These are phyloP conservation scores for Helobdella robusta DNA, from an alignment of 2,888 invertebrate genomes.

Conservation along the genomic window DNA sequence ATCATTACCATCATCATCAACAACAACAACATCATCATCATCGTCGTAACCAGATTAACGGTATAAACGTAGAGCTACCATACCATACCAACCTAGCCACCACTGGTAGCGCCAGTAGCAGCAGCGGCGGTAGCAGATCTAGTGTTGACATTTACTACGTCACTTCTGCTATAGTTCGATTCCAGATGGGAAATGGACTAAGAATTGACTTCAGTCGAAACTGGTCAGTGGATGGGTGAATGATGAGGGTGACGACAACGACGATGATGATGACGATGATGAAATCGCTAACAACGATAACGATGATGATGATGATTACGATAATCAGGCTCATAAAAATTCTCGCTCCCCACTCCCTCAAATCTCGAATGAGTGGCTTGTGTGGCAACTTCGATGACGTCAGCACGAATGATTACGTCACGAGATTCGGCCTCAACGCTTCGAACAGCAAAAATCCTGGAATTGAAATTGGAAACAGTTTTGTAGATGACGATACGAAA, in stretches of 20 bases:
- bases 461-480: slow-evolving; percentile 6
- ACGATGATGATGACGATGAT: no score
- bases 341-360: not conserved
- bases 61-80: slow-evolving; percentile 11
- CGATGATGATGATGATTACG: not conserved
- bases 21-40: not conserved
- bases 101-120: not conserved
- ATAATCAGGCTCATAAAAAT: not conserved
- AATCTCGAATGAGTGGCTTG: not conserved
- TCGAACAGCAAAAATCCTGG: not conserved
- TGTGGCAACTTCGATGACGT: slow-evolving; percentile 8
- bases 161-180: not conserved
- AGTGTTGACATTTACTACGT: not conserved
- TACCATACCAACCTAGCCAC: not conserved
- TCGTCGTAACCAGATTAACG: not conserved
- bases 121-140: not conserved
- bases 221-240: slow-evolving; percentile 6
- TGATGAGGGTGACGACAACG: not conserved
- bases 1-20: not conserved
- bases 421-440: not conserved
- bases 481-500: not conserved
- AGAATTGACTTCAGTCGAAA: slow-evolving; percentile 1
- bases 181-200: not conserved
- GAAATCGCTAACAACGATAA: no score
- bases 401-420: not conserved